phyloP scores from a whole-genome alignment of 2,888 invertebrate genomes.

The Apotomis turbidana region DNA sequence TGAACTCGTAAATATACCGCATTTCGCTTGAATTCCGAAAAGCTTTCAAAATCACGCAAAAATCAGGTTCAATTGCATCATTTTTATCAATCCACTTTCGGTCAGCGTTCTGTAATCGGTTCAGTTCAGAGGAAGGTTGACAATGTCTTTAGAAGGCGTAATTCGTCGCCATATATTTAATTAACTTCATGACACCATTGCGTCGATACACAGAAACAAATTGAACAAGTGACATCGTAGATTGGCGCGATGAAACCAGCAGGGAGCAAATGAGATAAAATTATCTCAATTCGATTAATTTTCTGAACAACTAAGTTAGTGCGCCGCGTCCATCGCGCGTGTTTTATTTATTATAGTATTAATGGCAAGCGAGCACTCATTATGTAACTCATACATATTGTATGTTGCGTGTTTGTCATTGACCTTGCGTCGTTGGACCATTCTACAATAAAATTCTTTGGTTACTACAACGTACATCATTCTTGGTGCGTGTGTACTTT shows the following conservation, averaged over 20 bases:
- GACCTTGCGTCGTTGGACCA: constrained; percentile 39
- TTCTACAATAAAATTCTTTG: constrained; percentile 30
- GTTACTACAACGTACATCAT: constrained; percentile 32
- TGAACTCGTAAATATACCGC: constrained; percentile 32
- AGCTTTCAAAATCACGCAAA: constrained; percentile 37
- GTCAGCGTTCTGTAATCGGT: background rate
- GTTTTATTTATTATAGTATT: constrained; percentile 34
- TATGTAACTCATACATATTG: constrained; percentile 42
- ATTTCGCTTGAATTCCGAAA: constrained; percentile 30
- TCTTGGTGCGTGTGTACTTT: constrained; percentile 4
- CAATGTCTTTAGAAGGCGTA: constrained; percentile 1
- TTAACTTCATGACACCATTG: constrained; percentile 30
- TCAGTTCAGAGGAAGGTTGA: background rate
- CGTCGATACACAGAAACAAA: constrained; percentile 31
- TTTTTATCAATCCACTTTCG: constrained; percentile 21
- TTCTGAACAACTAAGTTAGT: constrained; percentile 20
- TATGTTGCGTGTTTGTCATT: constrained; percentile 40
- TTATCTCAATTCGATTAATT: constrained; percentile 29
- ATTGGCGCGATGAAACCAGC: constrained; percentile 57
- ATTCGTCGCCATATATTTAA: constrained; percentile 23
- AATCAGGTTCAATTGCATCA: constrained; percentile 37
- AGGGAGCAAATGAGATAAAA: constrained; percentile 50
- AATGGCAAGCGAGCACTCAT: constrained; percentile 35
- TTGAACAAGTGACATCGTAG: constrained; percentile 33
- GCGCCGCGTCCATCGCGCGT: constrained; percentile 3